Percentiles rank a stretch among this genome's conserved stretches.
phyloP scores from a whole-genome alignment of 2,888 invertebrate species.

The Pollenia griseotomentosa region DNA sequence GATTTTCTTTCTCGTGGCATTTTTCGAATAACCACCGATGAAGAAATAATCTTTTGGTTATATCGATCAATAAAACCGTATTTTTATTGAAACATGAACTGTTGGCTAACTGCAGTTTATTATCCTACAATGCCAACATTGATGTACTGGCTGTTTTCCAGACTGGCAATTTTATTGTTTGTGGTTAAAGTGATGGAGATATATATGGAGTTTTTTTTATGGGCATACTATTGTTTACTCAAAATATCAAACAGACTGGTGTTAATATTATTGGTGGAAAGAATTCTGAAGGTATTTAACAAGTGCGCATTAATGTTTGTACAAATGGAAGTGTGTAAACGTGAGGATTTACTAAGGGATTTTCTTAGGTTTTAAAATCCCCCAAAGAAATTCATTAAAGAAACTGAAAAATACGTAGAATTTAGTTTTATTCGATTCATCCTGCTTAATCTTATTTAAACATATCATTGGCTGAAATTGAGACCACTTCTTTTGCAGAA shows the following conservation, averaged over 20 bases:
- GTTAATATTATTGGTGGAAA: no score
- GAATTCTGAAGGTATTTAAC: no score
- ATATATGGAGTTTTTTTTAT: slow-evolving; percentile 83
- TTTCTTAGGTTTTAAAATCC: not conserved
- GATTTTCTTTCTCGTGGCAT: slow-evolving; percentile 82
- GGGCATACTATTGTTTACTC: no score
- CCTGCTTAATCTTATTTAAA: slow-evolving; percentile 77
- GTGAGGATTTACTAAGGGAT: slow-evolving; percentile 73
- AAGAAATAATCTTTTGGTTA: slow-evolving; percentile 77
- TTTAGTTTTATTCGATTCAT: slow-evolving; percentile 77
- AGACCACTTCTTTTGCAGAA: slow-evolving; percentile 77
- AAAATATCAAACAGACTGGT: no score
- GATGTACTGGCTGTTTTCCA: slow-evolving; percentile 80
- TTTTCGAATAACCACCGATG: slow-evolving; percentile 81
- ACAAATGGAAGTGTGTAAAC: slow-evolving; percentile 81
- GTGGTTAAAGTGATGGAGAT: slow-evolving; percentile 82
- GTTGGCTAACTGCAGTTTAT: slow-evolving; percentile 80
- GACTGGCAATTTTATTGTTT: slow-evolving; percentile 82
- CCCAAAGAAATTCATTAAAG: no score
- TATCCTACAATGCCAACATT: slow-evolving; percentile 80
- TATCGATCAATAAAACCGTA: slow-evolving; percentile 81
- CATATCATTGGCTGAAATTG: slow-evolving; percentile 79
- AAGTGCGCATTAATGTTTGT: no score
- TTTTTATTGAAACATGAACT: slow-evolving; percentile 82
- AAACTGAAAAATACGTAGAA: no score